These are phyloP conservation scores for Macroramphosus scolopax DNA, from an alignment of 2,797 vertebrate species.

Conservation along the genomic window DNA sequence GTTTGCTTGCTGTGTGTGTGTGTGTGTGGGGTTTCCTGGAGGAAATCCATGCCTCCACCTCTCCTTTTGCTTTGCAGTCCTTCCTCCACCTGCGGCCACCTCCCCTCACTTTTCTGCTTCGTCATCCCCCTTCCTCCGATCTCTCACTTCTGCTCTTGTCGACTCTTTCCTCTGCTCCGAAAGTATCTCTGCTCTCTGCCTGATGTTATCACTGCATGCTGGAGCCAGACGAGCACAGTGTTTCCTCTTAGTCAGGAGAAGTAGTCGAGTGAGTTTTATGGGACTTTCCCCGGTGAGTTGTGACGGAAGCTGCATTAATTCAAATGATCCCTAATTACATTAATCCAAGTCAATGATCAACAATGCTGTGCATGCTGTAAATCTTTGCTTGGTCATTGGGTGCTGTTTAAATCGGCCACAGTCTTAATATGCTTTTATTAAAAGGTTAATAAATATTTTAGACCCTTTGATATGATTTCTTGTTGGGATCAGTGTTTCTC, in stretches of 20 bases:
- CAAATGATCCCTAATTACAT: too few species aligned
- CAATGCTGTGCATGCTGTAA: too few species aligned
- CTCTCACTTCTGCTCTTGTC: slow-evolving; percentile 41
- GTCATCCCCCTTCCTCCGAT: slow-evolving; percentile 35
- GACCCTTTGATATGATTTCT: too few species aligned
- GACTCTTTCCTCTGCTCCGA: slow-evolving; percentile 47
- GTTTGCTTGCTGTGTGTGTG: slow-evolving; percentile 31
- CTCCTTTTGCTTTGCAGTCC: slow-evolving; percentile 64
- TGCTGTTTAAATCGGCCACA: too few species aligned
- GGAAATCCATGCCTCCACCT: slow-evolving; percentile 48
- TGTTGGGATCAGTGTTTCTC: too few species aligned
- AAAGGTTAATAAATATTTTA: not conserved
- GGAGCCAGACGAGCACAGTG: too few species aligned
- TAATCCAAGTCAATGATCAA: too few species aligned
- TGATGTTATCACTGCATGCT: slow-evolving; percentile 87
- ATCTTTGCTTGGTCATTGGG: not conserved
- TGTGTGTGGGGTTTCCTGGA: slow-evolving; percentile 19
- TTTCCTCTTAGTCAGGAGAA: too few species aligned
- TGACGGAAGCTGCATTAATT: too few species aligned
- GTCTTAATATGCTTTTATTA: not conserved
- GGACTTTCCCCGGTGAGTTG: too few species aligned
- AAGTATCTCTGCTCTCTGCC: slow-evolving; percentile 55
- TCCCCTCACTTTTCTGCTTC: slow-evolving; percentile 62
- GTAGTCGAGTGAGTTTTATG: too few species aligned
- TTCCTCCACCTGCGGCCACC: slow-evolving; percentile 42